Base-by-base conservation (phyloP, 2,888 invertebrate genomes). In the Craniophora ligustri region DNA sequence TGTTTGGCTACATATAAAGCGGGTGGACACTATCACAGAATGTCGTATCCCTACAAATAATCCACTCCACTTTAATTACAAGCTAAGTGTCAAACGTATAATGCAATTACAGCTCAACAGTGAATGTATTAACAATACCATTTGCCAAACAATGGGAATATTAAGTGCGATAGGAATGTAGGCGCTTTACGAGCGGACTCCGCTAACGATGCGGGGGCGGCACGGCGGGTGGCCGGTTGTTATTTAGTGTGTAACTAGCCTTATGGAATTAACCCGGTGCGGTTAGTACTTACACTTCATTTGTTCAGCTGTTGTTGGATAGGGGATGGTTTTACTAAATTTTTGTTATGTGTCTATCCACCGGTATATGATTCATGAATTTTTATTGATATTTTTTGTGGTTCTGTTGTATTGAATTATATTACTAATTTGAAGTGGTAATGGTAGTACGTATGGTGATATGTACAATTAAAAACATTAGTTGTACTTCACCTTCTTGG, bases 121-220 rank as follows among this genome's bases (percentile, higher is more conserved):
- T 15, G 19, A 34, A 13, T 65, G 36, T 81, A 84, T 81, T 84
- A 82, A 81, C 78, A 75, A 60, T 66, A 56, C 73, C 48, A 76
- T 78, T 81, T 76, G 75, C 79, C 70, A 76, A 26, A 81, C 81
- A 79, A 82, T 67, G 70, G 64, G 72, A 66, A 67, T 75, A 73
- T 79, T 73, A 68, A 63, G 67, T 67, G 62, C 67, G 55, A 79
- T 72, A 71, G 67, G 67, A 75, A 68, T 72, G 72, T 66, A 67
- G 66, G 54, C 54, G 55, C 67, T 66, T 72, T 76, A 70, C 67
- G 63, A 75, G 59, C 72, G 46, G 21, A 53, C 28, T 56, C 56
- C 59, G 67, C 63, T 70, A 78, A 74, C 75, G 55, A 54, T 53
- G 70, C 62, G 62, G 69, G 41, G 40, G 42, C 35, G 26, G 35